A percentile compares a stretch with the other conserved stretches of the same genome.
Conservation (phyloP, 2,113 vertebrate genomes). For the Bostrychus sinensis region DNA sequence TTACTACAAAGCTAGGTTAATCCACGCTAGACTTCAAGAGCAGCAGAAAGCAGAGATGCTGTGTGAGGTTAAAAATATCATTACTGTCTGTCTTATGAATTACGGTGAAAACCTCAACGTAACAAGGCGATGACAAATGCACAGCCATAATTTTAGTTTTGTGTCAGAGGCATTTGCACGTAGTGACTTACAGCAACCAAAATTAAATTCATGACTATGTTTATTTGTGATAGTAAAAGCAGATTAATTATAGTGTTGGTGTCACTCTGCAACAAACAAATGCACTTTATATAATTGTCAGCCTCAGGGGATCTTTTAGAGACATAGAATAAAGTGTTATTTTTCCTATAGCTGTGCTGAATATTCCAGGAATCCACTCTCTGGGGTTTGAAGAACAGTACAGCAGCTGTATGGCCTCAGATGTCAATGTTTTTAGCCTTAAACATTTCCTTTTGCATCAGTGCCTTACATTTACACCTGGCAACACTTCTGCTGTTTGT, state of each 20-base stretch:
- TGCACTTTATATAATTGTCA: slow-evolving; percentile 5
- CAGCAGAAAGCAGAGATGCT: slow-evolving; percentile 3
- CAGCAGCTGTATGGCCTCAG: neutral
- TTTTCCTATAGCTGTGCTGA: slow-evolving; percentile 1
- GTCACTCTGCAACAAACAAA: neutral
- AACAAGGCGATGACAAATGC: neutral
- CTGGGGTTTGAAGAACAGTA: neutral
- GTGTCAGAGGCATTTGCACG: neutral
- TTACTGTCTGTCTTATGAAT: slow-evolving; percentile 25
- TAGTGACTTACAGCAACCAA: neutral
- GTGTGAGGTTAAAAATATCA: slow-evolving; percentile 39
- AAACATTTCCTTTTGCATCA: slow-evolving; percentile 8
- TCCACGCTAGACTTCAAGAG: slow-evolving; percentile 46
- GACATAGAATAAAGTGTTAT: neutral
- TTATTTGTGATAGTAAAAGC: too few species aligned
- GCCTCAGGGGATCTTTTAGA: neutral
- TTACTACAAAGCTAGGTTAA: slow-evolving; percentile 63
- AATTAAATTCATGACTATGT: neutral
- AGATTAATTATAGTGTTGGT: too few species aligned
- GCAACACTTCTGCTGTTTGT: neutral
- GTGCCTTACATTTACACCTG: neutral
- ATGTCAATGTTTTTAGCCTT: neutral
- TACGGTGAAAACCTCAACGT: slow-evolving; percentile 18
- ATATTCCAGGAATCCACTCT: neutral
- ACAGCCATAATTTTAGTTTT: neutral